Evolutionary conservation across 2,113 vertebrate genomes (phyloP), one percentile per base, ranked within the genome.

Genomic region (Sebastes fasciatus): DNA sequence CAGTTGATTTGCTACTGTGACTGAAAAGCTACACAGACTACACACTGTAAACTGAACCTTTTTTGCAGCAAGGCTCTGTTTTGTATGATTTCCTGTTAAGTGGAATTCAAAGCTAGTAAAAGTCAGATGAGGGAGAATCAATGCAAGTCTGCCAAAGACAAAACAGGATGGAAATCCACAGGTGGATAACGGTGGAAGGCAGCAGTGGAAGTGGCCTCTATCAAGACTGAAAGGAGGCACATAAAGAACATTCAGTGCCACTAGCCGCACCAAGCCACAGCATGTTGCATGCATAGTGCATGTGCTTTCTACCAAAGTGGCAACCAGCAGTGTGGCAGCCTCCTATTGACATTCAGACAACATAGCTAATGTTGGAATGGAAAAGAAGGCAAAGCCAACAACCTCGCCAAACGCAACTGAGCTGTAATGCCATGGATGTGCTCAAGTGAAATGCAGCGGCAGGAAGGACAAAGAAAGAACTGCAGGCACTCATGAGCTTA

Each of bases 381-480:
- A 64, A 73, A 62, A 11, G 26, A 79, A 63, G 19, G 23, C 23
- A 9, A 42, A 43, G 14, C 21, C 26, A 81, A 62, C n/a, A 51
- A 23, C 43, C 54, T 74, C 54, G n/a, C 34, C 52, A 61, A 58
- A 78, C 68, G 12, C 46, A 73, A 67, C 4, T 75, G 75, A 48
- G 68, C 43, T 75, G 43, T 64, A 26, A 85, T 55, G 63, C 55
- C 57, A 69, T 60, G 26, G 60, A 49, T 76, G 66, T 64, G 72
- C 69, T 76, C 49, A 73, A 67, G n/a, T 76, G 54, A 66, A 51
- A 19, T 45, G 68, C 5, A 68, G 69, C 4, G 0, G 5, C 14
- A 65, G 72, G 42, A 73, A 68, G 62, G 21, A 62, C 69, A 45
- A 49, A 57, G 52, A 48, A 70, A 70, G n/a, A 45, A 70, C 66